Evolutionary conservation across 2,113 vertebrate genomes (phyloP), one percentile per base, ranked within the genome.

Genomic region (Fukomys damarensis): DNA sequence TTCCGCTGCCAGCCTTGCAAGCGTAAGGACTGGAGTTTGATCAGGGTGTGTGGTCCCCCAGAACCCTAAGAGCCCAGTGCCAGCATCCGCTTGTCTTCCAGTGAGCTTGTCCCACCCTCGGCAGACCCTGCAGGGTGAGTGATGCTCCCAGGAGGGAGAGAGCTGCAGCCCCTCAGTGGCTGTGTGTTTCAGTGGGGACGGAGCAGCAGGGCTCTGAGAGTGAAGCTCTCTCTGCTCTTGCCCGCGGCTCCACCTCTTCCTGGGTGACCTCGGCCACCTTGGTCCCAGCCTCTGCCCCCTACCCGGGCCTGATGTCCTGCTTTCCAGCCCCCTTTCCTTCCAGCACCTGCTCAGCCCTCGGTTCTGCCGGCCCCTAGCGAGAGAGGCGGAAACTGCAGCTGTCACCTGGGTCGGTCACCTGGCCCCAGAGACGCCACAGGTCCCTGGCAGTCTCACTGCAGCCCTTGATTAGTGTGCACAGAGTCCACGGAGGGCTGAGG

Each of bases 331-430:
- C 7, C 13, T 58, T 56, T 20, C 54, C 46, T 19, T 28, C 63
- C n/a, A 8, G 61, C 59, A 61, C 30, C 28, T 32, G 61, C 61
- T 41, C 61, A 63, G 52, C 32, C 38, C 3, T 41, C 43, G 83
- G 14, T 93, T 96, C 26, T 97, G 89, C 79, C 0, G 94, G 83
- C 94, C 97, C 68, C 97, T 97, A 97, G 95, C 79, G 96, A 93
- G 93, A 32, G 86, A 74, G 85, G 38, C 52, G 0, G 92, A 84
- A 87, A 95, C 92, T 96, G 95, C 97, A 96, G 83, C 58, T 9
- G 16, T 5, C 2, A 28, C 28, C n/a, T 9, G 2, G 0, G 6
- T 3, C 38, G 80, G 32, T 38, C 26, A 0, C 2, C 0, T 0
- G 1, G 38, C 52, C 58, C 35, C 52, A 2, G 0, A 0, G 8